These are phyloP conservation scores for Trachops cirrhosus DNA, from an alignment of 2,797 vertebrate species.

Conservation along the genomic window DNA sequence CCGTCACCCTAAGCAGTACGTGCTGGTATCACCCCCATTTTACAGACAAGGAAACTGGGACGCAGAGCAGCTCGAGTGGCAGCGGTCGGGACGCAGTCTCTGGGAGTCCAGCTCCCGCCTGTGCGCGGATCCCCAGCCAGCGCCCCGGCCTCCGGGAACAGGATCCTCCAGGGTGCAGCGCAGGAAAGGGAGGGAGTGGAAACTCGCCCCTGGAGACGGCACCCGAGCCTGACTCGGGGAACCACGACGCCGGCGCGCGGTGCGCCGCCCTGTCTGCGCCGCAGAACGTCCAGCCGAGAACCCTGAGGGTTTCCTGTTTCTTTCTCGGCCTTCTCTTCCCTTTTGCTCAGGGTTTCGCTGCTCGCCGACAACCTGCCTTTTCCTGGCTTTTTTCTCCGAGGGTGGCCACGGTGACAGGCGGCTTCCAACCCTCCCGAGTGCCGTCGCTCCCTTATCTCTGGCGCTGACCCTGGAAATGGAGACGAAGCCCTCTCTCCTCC, in stretches of 20 bases:
- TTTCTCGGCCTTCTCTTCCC: background rate
- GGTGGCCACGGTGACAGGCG: accelerated
- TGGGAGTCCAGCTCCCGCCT: background rate
- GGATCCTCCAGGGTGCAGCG: accelerated
- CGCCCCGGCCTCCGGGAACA: background rate
- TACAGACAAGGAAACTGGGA: background rate
- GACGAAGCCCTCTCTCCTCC: background rate
- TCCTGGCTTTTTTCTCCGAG: background rate
- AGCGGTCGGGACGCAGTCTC: background rate
- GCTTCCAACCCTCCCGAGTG: background rate
- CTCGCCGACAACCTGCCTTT: background rate
- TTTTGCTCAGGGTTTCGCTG: background rate
- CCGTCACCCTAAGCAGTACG: no score
- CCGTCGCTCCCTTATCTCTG: background rate
- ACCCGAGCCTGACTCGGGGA: background rate
- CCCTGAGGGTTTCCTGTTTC: background rate
- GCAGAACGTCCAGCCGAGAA: background rate
- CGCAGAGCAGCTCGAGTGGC: background rate
- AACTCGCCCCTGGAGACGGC: no score
- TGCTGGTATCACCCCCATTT: background rate
- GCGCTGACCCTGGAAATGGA: background rate
- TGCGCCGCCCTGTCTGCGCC: background rate
- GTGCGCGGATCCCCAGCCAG: background rate
- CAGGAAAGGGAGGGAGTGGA: background rate
- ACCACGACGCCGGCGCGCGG: background rate